Conservation (phyloP, 2,113 vertebrate genomes). For the Bubo blakistoni region DNA sequence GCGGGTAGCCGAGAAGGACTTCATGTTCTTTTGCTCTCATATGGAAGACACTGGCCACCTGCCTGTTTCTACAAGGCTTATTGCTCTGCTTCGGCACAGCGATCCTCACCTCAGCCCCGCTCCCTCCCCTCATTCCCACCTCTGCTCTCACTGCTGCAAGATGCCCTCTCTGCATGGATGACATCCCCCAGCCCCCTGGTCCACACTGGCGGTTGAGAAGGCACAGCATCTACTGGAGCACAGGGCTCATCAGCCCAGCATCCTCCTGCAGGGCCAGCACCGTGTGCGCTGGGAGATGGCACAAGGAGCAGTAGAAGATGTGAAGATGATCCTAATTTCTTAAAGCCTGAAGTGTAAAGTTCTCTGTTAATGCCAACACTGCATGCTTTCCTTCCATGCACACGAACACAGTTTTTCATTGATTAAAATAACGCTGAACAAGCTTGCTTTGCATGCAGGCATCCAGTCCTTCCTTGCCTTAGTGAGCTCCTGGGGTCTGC, state of each 20-base stretch:
- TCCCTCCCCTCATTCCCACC: not conserved
- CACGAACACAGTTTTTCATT: not conserved
- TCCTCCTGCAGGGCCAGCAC: not conserved
- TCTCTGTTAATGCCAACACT: not conserved
- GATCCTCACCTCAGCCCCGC: not conserved
- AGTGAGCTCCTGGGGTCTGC: not conserved
- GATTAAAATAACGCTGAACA: not conserved
- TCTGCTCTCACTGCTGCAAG: not conserved
- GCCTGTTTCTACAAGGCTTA: not conserved
- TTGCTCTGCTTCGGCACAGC: not conserved
- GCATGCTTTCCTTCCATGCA: not conserved
- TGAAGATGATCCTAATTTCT: not conserved
- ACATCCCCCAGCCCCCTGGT: not conserved
- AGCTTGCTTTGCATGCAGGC: not conserved
- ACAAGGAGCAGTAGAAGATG: not conserved
- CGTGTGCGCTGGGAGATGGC: not conserved
- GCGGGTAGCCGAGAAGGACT: not conserved
- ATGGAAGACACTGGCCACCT: not conserved
- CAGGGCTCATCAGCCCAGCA: not conserved
- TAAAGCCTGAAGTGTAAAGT: not conserved
- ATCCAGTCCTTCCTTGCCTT: not conserved
- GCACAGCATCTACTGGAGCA: not conserved
- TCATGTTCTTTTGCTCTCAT: not conserved
- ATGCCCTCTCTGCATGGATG: not conserved
- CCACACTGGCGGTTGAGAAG: not conserved